phyloP scores from a whole-genome alignment of 2,888 invertebrate species.

The Pseudococcus jackbeardsleyi region DNA sequence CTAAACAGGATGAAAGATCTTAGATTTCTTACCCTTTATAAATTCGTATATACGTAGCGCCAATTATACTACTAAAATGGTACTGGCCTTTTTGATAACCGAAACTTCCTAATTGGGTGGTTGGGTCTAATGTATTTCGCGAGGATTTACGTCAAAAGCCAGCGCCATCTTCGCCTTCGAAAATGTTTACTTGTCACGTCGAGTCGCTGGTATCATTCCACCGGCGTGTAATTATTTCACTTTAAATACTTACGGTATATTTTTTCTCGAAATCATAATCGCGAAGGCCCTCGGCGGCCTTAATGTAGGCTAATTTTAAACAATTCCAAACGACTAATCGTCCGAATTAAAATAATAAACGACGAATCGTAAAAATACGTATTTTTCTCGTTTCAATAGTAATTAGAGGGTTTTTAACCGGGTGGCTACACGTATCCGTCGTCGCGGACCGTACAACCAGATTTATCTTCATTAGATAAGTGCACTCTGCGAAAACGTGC shows the following conservation, averaged over 20 bases:
- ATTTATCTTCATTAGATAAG: slow-evolving; percentile 14
- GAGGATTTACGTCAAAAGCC: slow-evolving; percentile 12
- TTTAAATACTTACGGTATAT: background rate
- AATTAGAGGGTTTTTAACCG: background rate
- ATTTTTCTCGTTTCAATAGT: background rate
- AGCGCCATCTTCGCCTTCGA: background rate
- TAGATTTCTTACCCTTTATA: slow-evolving; percentile 34
- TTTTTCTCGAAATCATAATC: background rate
- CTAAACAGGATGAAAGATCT: slow-evolving; percentile 29
- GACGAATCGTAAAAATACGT: background rate
- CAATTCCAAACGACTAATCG: background rate
- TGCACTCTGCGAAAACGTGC: background rate
- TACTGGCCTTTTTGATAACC: slow-evolving; percentile 32
- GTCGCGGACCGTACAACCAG: background rate
- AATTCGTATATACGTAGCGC: slow-evolving; percentile 1
- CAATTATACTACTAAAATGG: slow-evolving; percentile 7
- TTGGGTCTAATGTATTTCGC: slow-evolving; percentile 29
- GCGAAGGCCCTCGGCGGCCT: background rate
- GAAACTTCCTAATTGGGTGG: slow-evolving; percentile 38
- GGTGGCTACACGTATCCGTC: background rate
- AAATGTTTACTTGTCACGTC: slow-evolving; percentile 18
- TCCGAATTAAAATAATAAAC: background rate
- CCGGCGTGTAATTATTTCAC: background rate
- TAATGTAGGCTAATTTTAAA: background rate
- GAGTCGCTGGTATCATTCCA: background rate